Evolutionary conservation across 2,113 vertebrate genomes (phyloP), one percentile per base, ranked within the genome.

Genomic region (Myrmophylax atrothorax): DNA sequence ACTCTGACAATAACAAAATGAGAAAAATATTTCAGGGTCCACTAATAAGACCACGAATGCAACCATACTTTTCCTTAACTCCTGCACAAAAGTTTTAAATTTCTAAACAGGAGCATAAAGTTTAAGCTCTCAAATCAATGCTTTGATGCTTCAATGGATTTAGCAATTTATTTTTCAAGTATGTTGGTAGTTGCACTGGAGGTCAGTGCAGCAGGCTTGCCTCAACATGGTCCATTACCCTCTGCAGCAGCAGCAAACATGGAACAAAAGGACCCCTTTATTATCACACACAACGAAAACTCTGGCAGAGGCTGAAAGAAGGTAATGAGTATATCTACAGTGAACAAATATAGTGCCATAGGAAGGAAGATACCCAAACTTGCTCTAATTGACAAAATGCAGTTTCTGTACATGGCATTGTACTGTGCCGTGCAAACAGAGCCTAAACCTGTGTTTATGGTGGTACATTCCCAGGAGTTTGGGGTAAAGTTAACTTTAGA

Each of bases 311-410:
- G 29, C 84, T 92, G 83, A 89, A 92, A 91, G 69, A 91, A 94
- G 75, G 95, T 94, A 94, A 90, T 95, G 90, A 95, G 75, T 83
- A 49, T 83, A 90, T 93, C 83, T 93, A 81, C 68, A 94, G 52
- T 75, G 93, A 90, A 28, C 73, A 89, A 96, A 93, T 60, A 90
- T 20, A 89, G 86, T 20, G 33, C 47, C 5, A 1, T 75, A 88
- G 2, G 24, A 92, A 95, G 84, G 24, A 92, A 95, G 84, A 93
- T 49, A 84, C 24, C 16, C 86, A 64, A 66, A 91, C 60, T 72
- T 78, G 20, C 35, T 84, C 87, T 90, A 92, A 92, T 40, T 91
- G 91, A 84, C 35, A 73, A 90, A 95, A 93, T 60, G 16, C 3
- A 2, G 44, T 28, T 92, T 93, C 56, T 84, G 60, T 46, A 46